A percentile compares a stretch with the other conserved stretches of the same genome.
Conservation (phyloP, 2,888 invertebrate genomes). For the Rhogogaster chlorosoma region DNA sequence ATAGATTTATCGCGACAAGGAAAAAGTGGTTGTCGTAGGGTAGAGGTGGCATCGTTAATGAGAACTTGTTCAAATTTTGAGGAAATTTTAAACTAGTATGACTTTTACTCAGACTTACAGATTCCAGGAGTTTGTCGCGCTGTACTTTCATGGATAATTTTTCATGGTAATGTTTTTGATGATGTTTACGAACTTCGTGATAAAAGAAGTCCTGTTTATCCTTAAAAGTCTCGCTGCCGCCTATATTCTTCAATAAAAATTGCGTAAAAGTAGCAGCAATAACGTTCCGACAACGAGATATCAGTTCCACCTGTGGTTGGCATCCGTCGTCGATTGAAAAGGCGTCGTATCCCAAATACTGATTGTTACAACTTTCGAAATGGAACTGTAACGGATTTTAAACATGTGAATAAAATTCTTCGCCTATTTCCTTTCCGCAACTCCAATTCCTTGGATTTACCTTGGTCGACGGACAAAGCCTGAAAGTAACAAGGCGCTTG, state of each 20-base stretch:
- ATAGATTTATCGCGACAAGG: no score
- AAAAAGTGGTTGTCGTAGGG: not conserved
- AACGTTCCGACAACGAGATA: constrained; percentile 92
- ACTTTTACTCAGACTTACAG: constrained; percentile 79
- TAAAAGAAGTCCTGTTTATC: constrained; percentile 86
- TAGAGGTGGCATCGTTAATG: no score
- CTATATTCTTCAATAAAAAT: constrained; percentile 95
- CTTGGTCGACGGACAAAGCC: constrained; percentile 96
- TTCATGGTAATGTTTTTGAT: constrained; percentile 93
- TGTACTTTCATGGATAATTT: constrained; percentile 90
- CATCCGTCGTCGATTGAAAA: constrained; percentile 95
- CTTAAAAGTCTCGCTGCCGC: constrained; percentile 96
- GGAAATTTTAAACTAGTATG: no score
- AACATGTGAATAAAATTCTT: constrained; percentile 41
- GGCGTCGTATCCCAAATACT: constrained; percentile 80
- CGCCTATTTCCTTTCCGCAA: constrained; percentile 51
- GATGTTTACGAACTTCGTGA: constrained; percentile 88
- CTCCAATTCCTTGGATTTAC: constrained; percentile 78
- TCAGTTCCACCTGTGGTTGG: constrained; percentile 91
- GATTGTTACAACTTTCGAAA: constrained; percentile 81
- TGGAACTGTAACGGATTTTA: constrained; percentile 81
- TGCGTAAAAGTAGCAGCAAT: constrained; percentile 96
- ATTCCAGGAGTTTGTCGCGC: constrained; percentile 89
- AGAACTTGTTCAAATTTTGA: no score
- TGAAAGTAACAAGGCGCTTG: constrained; percentile 93